Evolutionary conservation across 1,140 invertebrate genomes (phyloP).

Genomic region (Drosophila tsacasi): DNA sequence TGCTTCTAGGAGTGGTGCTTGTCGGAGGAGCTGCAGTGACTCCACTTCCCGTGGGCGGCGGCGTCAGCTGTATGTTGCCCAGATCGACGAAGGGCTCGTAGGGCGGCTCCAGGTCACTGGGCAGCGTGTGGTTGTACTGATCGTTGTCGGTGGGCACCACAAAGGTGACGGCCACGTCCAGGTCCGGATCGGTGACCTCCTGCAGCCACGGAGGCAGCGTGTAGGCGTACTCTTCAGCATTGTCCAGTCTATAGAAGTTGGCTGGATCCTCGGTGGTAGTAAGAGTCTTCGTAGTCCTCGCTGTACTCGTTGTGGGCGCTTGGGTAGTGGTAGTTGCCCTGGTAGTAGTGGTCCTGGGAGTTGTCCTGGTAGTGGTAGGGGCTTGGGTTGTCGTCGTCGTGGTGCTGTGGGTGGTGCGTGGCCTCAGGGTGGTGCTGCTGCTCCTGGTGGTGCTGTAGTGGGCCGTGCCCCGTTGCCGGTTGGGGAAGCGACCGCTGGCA

Average conservation of each 20-base stretch:
- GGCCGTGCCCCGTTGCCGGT: slow-evolving; percentile 59
- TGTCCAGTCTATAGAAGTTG: slow-evolving; percentile 52
- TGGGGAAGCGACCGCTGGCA: slow-evolving; percentile 44
- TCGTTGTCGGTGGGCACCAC: slow-evolving; percentile 73
- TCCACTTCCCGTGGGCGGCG: slow-evolving; percentile 26
- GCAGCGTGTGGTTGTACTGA: slow-evolving; percentile 74
- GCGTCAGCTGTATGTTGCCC: slow-evolving; percentile 69
- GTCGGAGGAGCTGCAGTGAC: slow-evolving; percentile 15
- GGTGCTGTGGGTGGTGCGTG: slow-evolving; percentile 12
- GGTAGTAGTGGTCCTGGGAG: slow-evolving; percentile 36
- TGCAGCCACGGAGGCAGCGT: slow-evolving; percentile 76
- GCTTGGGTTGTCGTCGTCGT: slow-evolving; percentile 36
- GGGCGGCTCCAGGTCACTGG: slow-evolving; percentile 70
- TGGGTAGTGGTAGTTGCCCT: slow-evolving; percentile 40
- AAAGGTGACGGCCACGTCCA: slow-evolving; percentile 81
- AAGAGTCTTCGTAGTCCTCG: slow-evolving; percentile 5
- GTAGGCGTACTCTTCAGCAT: slow-evolving; percentile 69
- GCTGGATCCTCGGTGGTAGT: slow-evolving; percentile 60
- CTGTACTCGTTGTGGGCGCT: slow-evolving; percentile 37
- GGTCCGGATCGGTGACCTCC: slow-evolving; percentile 78
- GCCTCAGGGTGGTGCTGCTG: slow-evolving; percentile 34
- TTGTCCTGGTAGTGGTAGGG: slow-evolving; percentile 4
- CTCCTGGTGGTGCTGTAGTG: slow-evolving; percentile 69
- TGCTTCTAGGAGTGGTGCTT: slow-evolving; percentile 40
- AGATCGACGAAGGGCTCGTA: slow-evolving; percentile 76